Percentiles rank a stretch among this genome's conserved stretches.
Evolutionary conservation across 2,113 vertebrate species (phyloP).

Genomic region (Onychostoma macrolepis): DNA sequence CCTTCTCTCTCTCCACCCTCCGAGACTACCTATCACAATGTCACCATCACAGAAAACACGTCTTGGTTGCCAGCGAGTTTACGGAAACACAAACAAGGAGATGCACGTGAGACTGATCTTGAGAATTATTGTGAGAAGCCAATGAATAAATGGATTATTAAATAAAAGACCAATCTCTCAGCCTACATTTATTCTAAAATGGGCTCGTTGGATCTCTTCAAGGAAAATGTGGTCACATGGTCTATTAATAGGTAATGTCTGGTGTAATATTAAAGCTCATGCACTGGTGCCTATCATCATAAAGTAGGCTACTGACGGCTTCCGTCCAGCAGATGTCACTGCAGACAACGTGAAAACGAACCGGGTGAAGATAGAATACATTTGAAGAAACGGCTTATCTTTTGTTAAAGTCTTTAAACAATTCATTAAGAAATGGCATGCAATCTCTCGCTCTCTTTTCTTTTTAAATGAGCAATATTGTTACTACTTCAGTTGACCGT

Average conservation of each 20-base stretch:
- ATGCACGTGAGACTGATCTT: not conserved
- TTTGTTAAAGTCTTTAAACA: not conserved
- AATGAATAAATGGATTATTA: not conserved
- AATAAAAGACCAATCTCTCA: not conserved
- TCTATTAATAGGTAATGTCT: slow-evolving; percentile 34
- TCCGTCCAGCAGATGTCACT: slow-evolving; percentile 15
- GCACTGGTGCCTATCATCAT: not conserved
- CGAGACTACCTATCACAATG: slow-evolving; percentile 23
- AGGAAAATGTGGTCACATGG: slow-evolving; percentile 2
- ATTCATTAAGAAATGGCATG: not conserved
- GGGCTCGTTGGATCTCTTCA: not conserved
- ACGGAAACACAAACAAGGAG: not conserved
- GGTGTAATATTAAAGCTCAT: slow-evolving; percentile 6
- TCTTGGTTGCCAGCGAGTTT: not conserved
- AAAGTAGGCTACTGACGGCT: not conserved
- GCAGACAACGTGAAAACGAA: too few relatives aligned
- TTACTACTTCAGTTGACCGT: not conserved
- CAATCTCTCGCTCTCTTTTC: not conserved
- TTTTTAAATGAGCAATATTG: not conserved
- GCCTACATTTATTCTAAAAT: not conserved
- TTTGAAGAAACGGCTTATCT: not conserved
- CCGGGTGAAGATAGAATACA: not conserved
- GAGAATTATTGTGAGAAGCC: not conserved
- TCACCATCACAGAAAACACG: not conserved
- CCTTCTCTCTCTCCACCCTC: slow-evolving; percentile 36